Evolutionary conservation across 2,797 vertebrate genomes (phyloP).

Genomic region (Anableps anableps): DNA sequence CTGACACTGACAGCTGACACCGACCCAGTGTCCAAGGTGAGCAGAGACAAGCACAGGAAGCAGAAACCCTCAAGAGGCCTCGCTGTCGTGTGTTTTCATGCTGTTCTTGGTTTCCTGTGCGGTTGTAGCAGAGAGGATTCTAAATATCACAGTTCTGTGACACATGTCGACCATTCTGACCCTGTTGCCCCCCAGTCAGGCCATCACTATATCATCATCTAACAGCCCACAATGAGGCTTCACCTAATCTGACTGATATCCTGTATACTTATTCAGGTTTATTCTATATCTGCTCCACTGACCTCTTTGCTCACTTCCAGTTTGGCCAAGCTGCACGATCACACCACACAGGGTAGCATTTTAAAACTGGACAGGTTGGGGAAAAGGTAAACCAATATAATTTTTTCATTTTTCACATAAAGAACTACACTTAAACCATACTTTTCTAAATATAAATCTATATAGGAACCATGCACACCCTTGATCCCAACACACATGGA

Average conservation of each 20-base stretch:
- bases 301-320: not conserved
- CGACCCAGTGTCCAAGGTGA: slow-evolving; percentile 74
- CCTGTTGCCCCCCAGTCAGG: slow-evolving; percentile 30
- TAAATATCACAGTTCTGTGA: slow-evolving; percentile 71
- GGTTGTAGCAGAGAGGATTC: slow-evolving; percentile 69
- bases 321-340: not conserved
- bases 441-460: not conserved
- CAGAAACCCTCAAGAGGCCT: slow-evolving; percentile 63
- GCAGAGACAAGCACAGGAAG: slow-evolving; percentile 73
- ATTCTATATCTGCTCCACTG: not conserved
- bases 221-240: slow-evolving; percentile 16
- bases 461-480: not conserved
- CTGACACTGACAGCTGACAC: slow-evolving; percentile 78
- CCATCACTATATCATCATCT: slow-evolving; percentile 18
- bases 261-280: not conserved
- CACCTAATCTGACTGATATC: not conserved
- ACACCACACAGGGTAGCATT: not conserved
- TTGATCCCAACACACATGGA: not conserved
- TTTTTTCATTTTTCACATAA: not conserved
- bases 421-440: not conserved
- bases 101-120: slow-evolving; percentile 71
- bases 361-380: not conserved
- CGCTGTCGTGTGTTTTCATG: slow-evolving; percentile 49
- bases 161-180: slow-evolving; percentile 78
- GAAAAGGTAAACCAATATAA: not conserved